Percentiles rank a stretch among this genome's conserved stretches.
Conservation (phyloP, 2,797 vertebrate species). For the Acrossocheilus wenchowensis region DNA sequence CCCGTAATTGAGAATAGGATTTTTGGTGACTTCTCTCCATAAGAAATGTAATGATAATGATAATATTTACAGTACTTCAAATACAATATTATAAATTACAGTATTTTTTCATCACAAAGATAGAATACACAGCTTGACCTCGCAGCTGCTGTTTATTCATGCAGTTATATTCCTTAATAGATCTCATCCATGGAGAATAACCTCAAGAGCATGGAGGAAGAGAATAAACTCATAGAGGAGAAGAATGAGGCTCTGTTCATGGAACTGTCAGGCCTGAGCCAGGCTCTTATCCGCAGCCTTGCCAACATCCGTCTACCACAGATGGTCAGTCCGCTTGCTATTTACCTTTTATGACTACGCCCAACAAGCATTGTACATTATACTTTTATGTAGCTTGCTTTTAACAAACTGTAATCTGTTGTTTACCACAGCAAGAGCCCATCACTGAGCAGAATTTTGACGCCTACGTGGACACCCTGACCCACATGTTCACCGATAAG, state of each 20-base stretch:
- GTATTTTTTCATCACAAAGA: not conserved
- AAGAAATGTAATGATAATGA: not conserved
- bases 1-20: not conserved
- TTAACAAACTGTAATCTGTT: conserved; percentile 25
- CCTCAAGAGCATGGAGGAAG: conserved; percentile 94
- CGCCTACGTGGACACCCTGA: conserved; percentile 92
- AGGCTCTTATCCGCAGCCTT: conserved; percentile 94
- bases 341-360: conserved; percentile 21
- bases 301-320: conserved; percentile 95
- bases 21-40: not conserved
- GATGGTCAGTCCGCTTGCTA: conserved; percentile 82
- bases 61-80: not conserved
- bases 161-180: conserved; percentile 68
- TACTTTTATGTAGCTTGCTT: not conserved
- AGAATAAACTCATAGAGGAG: conserved; percentile 97
- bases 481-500: conserved; percentile 98
- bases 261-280: conserved; percentile 96
- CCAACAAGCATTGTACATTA: conserved; percentile 4
- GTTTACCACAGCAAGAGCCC: conserved; percentile 84
- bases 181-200: conserved; percentile 98
- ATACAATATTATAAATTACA: not conserved
- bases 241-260: conserved; percentile 94
- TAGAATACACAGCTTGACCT: conserved; percentile 28
- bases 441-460: conserved; percentile 97
- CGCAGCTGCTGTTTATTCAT: not conserved